Conservation (phyloP, 2,888 invertebrate species). For the Schizotus pectinicornis region DNA sequence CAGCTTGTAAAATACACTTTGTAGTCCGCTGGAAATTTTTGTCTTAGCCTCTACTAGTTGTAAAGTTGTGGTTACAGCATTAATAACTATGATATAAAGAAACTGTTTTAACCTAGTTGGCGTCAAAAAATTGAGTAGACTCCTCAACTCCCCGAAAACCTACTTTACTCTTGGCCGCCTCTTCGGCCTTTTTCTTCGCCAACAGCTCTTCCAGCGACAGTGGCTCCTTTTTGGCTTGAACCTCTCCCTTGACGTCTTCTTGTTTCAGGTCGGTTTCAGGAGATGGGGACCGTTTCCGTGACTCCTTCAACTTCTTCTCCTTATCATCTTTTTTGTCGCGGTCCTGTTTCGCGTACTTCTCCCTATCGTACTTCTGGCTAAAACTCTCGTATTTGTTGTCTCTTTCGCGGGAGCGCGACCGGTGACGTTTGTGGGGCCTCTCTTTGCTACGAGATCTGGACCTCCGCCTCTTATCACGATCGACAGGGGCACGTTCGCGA, state of each 20-base stretch:
- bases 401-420: slow-evolving; percentile 53
- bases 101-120: too few species aligned
- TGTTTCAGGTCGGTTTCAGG: slow-evolving; percentile 45
- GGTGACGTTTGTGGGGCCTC: slow-evolving; percentile 48
- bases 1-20: too few species aligned
- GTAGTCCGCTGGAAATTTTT: too few species aligned
- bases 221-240: slow-evolving; percentile 74
- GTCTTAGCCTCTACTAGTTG: too few species aligned
- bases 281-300: slow-evolving; percentile 54
- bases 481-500: slow-evolving; percentile 54
- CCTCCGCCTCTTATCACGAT: slow-evolving; percentile 49
- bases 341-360: slow-evolving; percentile 40
- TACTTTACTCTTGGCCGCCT: slow-evolving; percentile 89
- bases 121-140: too few species aligned
- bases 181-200: slow-evolving; percentile 95
- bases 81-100: too few species aligned
- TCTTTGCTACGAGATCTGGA: slow-evolving; percentile 56
- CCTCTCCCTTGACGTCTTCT: slow-evolving; percentile 44
- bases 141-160: not conserved
- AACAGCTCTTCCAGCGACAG: slow-evolving; percentile 94
- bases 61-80: too few species aligned
- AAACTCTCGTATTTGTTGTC: slow-evolving; percentile 40
- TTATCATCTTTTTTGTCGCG: slow-evolving; percentile 52
- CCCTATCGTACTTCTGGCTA: slow-evolving; percentile 36
- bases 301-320: slow-evolving; percentile 48